These are phyloP conservation scores for Harpalus rubripes DNA, from an alignment of 2,888 invertebrate genomes.

Conservation along the genomic window DNA sequence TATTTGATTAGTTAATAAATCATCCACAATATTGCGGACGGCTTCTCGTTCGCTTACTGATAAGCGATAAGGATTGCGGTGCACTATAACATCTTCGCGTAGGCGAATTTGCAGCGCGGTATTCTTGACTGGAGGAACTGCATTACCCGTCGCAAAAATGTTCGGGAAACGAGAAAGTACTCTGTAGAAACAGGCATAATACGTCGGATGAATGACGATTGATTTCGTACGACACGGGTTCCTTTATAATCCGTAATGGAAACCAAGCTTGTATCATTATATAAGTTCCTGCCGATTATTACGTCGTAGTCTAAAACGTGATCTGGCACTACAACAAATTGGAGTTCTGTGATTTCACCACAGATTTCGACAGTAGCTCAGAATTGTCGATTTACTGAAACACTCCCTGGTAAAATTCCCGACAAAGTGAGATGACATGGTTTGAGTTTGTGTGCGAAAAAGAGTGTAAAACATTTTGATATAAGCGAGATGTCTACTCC, in stretches of 20 bases:
- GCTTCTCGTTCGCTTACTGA: conserved; percentile 67
- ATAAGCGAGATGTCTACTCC: no score
- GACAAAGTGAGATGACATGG: no score
- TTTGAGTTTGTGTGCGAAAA: no score
- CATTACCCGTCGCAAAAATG: conserved; percentile 10
- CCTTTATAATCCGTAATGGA: conserved; percentile 9
- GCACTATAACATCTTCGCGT: conserved; percentile 4
- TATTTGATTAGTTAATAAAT: conserved; percentile 66
- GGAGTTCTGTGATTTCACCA: conserved; percentile 7
- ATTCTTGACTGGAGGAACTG: conserved; percentile 1
- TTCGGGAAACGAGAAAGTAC: background rate
- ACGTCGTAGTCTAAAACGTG: conserved; percentile 36
- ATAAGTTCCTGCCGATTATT: conserved; percentile 10
- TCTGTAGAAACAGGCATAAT: no score
- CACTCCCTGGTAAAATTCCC: no score
- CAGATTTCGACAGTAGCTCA: conserved; percentile 19
- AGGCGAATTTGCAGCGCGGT: conserved; percentile 2
- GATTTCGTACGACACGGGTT: background rate
- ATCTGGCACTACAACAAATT: conserved; percentile 28
- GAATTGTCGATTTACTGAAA: no score
- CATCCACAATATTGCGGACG: conserved; percentile 66
- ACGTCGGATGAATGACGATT: no score
- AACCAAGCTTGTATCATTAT: conserved; percentile 10
- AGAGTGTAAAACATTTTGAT: no score
- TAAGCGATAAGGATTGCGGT: conserved; percentile 68